Percentiles rank a stretch among this genome's conserved stretches.
These are phyloP conservation scores for Heloderma charlesbogerti DNA, from an alignment of 2,113 vertebrate species.

Conservation along the genomic window DNA sequence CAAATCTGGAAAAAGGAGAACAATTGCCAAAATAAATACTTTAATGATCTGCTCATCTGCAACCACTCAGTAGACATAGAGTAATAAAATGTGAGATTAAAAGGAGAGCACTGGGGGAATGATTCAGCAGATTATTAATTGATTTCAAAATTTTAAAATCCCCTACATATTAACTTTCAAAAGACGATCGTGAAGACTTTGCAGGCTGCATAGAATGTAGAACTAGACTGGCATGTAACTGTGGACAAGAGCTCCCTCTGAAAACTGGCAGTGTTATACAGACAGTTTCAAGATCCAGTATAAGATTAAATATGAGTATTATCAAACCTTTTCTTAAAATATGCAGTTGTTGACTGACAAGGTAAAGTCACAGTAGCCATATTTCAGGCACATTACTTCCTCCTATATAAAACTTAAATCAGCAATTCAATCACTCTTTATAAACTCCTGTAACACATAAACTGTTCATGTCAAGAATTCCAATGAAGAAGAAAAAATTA, in stretches of 20 bases:
- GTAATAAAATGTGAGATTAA: conserved; percentile 40
- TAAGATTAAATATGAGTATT: not conserved
- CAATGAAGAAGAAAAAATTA: not conserved
- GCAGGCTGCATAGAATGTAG: not conserved
- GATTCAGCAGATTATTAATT: conserved; percentile 31
- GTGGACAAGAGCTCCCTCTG: not conserved
- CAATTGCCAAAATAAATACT: conserved; percentile 61
- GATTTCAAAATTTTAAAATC: conserved; percentile 14
- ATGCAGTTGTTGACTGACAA: not conserved
- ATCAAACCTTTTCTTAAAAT: not conserved
- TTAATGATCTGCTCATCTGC: conserved; percentile 45
- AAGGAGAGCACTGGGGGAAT: not conserved
- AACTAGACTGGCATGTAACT: not conserved
- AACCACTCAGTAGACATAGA: conserved; percentile 27
- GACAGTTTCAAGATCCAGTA: not conserved
- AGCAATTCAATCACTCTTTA: not conserved
- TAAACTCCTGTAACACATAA: not conserved
- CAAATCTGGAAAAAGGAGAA: conserved; percentile 59
- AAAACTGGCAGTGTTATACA: not conserved
- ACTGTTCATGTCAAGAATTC: not conserved
- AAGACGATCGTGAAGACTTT: not conserved
- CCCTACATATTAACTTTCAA: conserved; percentile 15
- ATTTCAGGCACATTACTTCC: not conserved
- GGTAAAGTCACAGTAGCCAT: not conserved
- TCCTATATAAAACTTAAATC: not conserved